Base-by-base conservation (phyloP, 2,113 vertebrate genomes). In the Sylvietta virens region DNA sequence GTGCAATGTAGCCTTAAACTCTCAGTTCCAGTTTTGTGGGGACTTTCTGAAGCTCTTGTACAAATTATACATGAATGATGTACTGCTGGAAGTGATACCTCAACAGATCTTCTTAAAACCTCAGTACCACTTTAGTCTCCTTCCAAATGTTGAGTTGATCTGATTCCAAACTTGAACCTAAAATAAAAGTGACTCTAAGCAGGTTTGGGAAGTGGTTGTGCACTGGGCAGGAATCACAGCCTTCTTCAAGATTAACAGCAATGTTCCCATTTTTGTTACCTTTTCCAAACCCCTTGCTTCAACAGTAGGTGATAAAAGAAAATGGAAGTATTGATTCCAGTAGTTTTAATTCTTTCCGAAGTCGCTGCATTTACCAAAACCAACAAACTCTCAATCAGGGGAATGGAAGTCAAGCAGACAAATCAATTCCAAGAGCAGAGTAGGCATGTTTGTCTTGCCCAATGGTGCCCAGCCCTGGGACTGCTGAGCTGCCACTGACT, bases 71-170 rank as follows among this genome's bases (percentile, higher is more conserved):
- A 24, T 57, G 62, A 89, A 73, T 87, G 85, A 91, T 82, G 53
- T 22, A 35, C n/a, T 89, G 70, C 73, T 79, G 50, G 58, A 81
- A 84, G 56, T 42, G 73, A 81, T 73, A 79, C 50, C 78, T 81
- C 86, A 71, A 91, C 33, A 61, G 50, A 79, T 72, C 74, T 78
- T 81, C 84, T 89, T 50, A 62, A 94, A 97, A 94, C 23, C 84
- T 90, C 65, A 76, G 73, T 26, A 53, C 40, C 4, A 24, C 84
- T 85, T 92, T 21, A 91, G 70, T 65, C 74, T 94, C 70, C 78
- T 44, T 96, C 76, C 86, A 96, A 96, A 95, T 91, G 84, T n/a
- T 88, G 47, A 96, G 65, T 86, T 95, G 95, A 88, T 88, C 72
- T 22, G 35, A 69, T 60, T 95, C 92, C 92, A 88, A 51, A 26